Base-by-base conservation (phyloP, 2,888 invertebrate genomes). In the Acronicta alni region DNA sequence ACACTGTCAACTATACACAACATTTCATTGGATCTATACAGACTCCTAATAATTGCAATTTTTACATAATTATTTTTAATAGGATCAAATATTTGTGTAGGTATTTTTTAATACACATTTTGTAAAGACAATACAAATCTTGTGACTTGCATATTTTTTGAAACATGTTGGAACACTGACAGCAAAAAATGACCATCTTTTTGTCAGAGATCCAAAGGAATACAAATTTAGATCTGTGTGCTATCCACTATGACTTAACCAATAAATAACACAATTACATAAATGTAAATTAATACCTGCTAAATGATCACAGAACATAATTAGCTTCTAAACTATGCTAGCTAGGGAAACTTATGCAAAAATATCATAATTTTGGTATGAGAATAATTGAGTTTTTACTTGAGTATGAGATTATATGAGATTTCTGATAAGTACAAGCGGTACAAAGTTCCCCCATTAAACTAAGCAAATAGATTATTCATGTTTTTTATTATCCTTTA, bases 401-500 rank as follows among this genome's bases (percentile, higher is more conserved):
- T 61, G 56, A 8, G 23, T 4, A n/a, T 52, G 65, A 67, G 63
- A 63, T 58, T 57, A 49, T 53, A 45, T 53, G 77, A 82, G 77
- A 75, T 80, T 74, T 62, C 45, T 47, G 49, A 30, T 43, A 54
- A 61, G 42, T 63, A 57, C 44, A 32, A 43, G 35, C 37, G 46
- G 30, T 45, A 42, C 43, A 53, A 62, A 63, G 66, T 47, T 59
- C 64, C 59, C 76, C 57, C 55, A 57, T 39, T 30, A n/a, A 57
- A 44, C 60, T 52, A 23, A n/a, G 61, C 58, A 54, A 47, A 48
- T 42, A 43, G 44, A 5, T 57, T 52, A 67, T 69, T 82, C 80
- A 59, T 92, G 85, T 59, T 89, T 89, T 61, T 89, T 90, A 6
- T 82, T 65, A 51, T 83, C 84, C 71, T 91, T 94, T 30, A 92